Evolutionary conservation across 2,888 invertebrate genomes (phyloP).

Genomic region (Chrysodeixis includens): DNA sequence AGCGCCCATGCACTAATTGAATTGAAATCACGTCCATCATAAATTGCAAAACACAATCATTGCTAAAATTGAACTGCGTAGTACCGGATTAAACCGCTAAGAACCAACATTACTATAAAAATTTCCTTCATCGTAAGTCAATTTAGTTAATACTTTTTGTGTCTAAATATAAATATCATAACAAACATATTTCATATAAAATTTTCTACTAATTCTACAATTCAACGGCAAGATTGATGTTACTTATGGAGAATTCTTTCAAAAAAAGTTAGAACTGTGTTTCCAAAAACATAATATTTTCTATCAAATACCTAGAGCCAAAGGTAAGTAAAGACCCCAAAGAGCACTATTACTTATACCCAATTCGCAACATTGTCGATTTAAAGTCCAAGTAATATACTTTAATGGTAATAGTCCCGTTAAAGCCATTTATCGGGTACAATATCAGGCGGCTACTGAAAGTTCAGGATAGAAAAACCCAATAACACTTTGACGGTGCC

Average conservation of each 20-base stretch:
- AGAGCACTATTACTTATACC: neutral
- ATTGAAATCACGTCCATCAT: constrained; percentile 4
- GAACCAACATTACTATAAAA: neutral
- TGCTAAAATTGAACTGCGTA: constrained; percentile 1
- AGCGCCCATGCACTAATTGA: constrained; percentile 3
- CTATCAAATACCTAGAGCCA: neutral
- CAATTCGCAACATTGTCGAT: neutral
- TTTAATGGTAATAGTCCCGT: constrained; percentile 4
- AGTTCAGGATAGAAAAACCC: neutral
- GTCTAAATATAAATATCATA: too few species aligned
- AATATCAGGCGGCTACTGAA: neutral
- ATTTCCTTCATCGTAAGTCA: neutral
- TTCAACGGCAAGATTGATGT: too few species aligned
- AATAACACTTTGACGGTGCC: neutral
- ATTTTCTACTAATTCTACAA: too few species aligned
- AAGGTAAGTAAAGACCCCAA: neutral
- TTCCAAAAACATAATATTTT: neutral
- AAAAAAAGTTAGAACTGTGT: neutral
- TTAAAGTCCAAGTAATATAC: constrained; percentile 4
- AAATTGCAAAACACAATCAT: neutral
- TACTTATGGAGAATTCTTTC: neutral
- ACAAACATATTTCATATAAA: too few species aligned
- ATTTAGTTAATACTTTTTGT: neutral
- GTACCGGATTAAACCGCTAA: neutral
- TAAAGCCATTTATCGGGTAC: neutral